Conservation (phyloP, 2,113 vertebrate species). For the Uria lomvia region DNA sequence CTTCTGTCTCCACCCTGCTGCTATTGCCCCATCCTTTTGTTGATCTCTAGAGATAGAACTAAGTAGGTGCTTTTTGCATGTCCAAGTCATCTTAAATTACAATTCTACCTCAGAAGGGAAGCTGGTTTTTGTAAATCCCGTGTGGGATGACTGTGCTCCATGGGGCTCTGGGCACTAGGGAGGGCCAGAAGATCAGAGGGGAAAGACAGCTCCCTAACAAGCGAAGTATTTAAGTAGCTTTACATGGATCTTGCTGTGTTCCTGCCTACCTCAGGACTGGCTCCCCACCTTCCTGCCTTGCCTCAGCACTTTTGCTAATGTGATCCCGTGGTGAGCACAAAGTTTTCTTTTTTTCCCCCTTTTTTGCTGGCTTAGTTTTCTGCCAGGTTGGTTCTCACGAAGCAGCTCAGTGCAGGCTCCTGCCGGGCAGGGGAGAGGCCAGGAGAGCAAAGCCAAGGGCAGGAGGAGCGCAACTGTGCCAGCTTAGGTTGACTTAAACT, state of each 20-base stretch:
- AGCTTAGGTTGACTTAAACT: background rate
- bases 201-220: background rate
- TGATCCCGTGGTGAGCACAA: background rate
- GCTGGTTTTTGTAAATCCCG: background rate
- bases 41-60: background rate
- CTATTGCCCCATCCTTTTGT: background rate
- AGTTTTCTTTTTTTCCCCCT: background rate
- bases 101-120: background rate
- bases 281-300: background rate
- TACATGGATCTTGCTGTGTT: background rate
- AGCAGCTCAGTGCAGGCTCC: background rate
- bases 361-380: background rate
- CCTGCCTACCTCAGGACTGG: background rate
- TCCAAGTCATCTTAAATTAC: background rate
- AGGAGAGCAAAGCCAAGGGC: background rate
- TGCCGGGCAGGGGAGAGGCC: background rate
- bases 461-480: background rate
- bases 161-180: background rate
- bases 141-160: background rate
- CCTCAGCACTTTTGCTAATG: background rate
- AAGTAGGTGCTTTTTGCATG: background rate
- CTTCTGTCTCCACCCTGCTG: background rate
- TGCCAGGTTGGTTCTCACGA: background rate
- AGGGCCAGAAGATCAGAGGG: background rate
- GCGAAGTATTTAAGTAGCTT: background rate